Evolutionary conservation across 2,888 invertebrate genomes (phyloP), one percentile per base, ranked within the genome.

Genomic region (Leptinotarsa haldemani): DNA sequence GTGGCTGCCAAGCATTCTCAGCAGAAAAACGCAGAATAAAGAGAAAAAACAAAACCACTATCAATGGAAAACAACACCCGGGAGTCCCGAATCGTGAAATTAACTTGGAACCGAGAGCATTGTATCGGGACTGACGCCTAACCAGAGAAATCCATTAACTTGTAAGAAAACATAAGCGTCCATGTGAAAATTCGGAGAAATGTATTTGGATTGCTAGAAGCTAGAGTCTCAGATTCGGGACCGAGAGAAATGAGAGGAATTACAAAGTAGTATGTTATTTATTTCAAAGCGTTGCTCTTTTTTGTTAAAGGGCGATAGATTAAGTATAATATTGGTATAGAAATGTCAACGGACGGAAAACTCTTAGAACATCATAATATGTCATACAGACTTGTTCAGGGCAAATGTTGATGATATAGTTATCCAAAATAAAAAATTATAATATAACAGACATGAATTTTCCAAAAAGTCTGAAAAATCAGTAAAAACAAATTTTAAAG

Each of bases 141-240:
- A 72, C 74, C 71, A 72, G 69, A 63, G 71, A 74, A 74, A 74
- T 74, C 74, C 74, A 74, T 74, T 74, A 74, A 48, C 61, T 69
- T 46, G 71, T 71, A 58, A 64, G 66, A 72, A 69, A 74, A 66
- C 71, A 70, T 74, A 68, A 71, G 70, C 71, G 71, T 70, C 67
- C 66, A 69, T 72, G 71, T 63, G 71, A 72, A 65, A 63, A 50
- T 69, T 69, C 61, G 58, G 65, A 69, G 71, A 65, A 74, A 74
- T 71, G 69, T 58, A 46, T 56, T 53, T 20, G 53, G n/a, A 20
- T 52, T 30, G 68, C 47, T 20, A 46, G 5, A 46, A 46, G 56
- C 53, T 58, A 25, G 47, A 56, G 58, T 56, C 48, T 50, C 52
- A 46, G 50, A 66, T 56, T 46, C 46, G 46, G 15, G 40, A 22